Base-by-base conservation (phyloP, 2,113 vertebrate genomes). In the Pipra filicauda region DNA sequence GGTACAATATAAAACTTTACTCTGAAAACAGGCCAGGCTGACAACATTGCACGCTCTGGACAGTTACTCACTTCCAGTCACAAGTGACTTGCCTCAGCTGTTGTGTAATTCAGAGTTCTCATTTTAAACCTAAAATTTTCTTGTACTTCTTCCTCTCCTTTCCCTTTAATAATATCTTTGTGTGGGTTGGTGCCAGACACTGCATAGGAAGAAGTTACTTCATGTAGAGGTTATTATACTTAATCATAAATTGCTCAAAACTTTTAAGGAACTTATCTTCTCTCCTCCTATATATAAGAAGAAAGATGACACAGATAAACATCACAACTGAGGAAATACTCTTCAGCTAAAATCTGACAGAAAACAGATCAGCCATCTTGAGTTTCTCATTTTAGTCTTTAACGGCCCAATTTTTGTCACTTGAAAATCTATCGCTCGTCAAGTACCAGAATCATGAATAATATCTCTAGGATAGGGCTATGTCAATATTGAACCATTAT, bases 61-160 rank as follows among this genome's bases (percentile, higher is more conserved):
- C 85, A 90, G 95, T 95, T 93, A 94, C 61, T 77, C 79, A 81
- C 55, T 94, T 93, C 57, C 79, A 95, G 91, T 94, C 91, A 91
- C 86, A 95, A 93, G 91, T 39, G 51, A 49, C 91, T 90, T 94
- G 88, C 81, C 85, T 96, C 84, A 88, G 92, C 81, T 89, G 74
- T 95, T 97, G 93, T 79, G 93, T 61, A 95, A 94, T 72, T 83
- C 69, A 30, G 54, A 89, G 92, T 93, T 96, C 90, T 92, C 91
- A 85, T 95, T 97, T 96, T 85, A 94, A 96, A 84, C 3, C 16
- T 88, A 81, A 65, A n/a, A 85, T 75, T 91, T 95, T 93, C 83
- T 85, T 64, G 44, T 93, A 94, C 75, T 97, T 95, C 88, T 92
- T 85, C 46, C 82, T 95, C 87, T 95, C 61, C 70, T 90, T 74